A percentile compares a stretch with the other conserved stretches of the same genome.
Conservation (phyloP, 2,113 vertebrate species). For the Patagioenas fasciata region DNA sequence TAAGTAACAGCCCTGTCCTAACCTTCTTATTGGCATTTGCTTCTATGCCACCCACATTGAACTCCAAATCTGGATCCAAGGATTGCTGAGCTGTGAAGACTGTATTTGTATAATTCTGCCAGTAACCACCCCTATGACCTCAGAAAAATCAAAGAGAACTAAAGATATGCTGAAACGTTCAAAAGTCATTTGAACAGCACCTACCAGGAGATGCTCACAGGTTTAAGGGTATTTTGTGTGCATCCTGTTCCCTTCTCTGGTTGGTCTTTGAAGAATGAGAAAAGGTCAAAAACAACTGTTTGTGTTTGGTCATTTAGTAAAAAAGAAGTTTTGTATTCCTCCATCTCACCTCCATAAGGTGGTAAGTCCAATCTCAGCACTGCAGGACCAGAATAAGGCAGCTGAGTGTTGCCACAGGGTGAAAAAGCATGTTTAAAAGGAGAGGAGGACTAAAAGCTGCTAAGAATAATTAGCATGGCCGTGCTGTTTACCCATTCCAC, state of each 20-base stretch:
- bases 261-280: background rate
- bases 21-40: constrained; percentile 73
- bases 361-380: background rate
- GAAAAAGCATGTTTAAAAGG: constrained; percentile 1
- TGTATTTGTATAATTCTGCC: constrained; percentile 78
- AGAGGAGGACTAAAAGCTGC: background rate
- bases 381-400: background rate
- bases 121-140: constrained; percentile 80
- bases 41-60: constrained; percentile 81
- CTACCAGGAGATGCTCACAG: constrained; percentile 6
- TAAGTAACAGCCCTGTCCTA: constrained; percentile 72
- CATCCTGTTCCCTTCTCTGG: background rate
- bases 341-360: background rate
- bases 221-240: background rate
- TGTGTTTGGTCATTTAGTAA: background rate
- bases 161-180: constrained; percentile 72
- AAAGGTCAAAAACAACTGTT: background rate
- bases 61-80: constrained; percentile 75
- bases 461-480: background rate
- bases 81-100: constrained; percentile 77
- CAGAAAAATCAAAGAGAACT: constrained; percentile 79
- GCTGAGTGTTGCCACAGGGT: background rate
- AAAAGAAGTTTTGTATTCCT: background rate
- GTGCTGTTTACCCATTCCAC: background rate
- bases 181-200: constrained; percentile 38